Percentiles rank a stretch among this genome's conserved stretches.
Conservation (phyloP, 1,140 invertebrate genomes). For the Drosophila parabipectinata region DNA sequence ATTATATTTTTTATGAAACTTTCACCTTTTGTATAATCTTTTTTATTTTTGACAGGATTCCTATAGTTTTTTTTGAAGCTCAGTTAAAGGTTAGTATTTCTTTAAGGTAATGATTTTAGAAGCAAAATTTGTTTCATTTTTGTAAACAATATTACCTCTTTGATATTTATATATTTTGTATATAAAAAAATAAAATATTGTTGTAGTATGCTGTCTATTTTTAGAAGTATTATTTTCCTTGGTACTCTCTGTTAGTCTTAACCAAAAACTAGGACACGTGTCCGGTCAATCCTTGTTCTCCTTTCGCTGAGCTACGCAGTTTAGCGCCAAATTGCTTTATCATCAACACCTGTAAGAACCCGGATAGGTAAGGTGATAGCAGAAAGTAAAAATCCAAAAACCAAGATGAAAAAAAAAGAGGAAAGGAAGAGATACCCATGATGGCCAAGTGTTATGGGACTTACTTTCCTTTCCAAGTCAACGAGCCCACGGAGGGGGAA, state of each 20-base stretch:
- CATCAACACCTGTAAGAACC: constrained; percentile 61
- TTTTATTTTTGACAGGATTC: no score
- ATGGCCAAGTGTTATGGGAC: constrained; percentile 48
- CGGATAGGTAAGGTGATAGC: not conserved
- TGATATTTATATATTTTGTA: no score
- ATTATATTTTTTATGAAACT: no score
- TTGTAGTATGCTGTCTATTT: no score
- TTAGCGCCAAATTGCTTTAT: constrained; percentile 58
- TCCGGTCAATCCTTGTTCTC: constrained; percentile 13
- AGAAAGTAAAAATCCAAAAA: not conserved
- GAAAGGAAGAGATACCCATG: constrained; percentile 1
- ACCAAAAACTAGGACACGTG: constrained; percentile 9
- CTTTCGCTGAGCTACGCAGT: constrained; percentile 56
- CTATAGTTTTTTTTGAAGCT: no score
- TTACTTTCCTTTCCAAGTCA: constrained; percentile 9
- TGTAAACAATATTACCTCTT: no score
- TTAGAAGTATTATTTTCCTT: no score
- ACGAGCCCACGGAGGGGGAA: no score
- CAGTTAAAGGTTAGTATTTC: no score
- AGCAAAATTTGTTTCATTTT: not conserved
- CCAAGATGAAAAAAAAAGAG: not conserved
- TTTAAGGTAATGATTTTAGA: not conserved
- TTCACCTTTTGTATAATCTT: no score
- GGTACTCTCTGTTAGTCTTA: not conserved
- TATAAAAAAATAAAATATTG: no score